A percentile compares a stretch with the other conserved stretches of the same genome.
These are phyloP conservation scores for Bilobella aurantiaca DNA, from an alignment of 1,140 invertebrate species.

Conservation along the genomic window DNA sequence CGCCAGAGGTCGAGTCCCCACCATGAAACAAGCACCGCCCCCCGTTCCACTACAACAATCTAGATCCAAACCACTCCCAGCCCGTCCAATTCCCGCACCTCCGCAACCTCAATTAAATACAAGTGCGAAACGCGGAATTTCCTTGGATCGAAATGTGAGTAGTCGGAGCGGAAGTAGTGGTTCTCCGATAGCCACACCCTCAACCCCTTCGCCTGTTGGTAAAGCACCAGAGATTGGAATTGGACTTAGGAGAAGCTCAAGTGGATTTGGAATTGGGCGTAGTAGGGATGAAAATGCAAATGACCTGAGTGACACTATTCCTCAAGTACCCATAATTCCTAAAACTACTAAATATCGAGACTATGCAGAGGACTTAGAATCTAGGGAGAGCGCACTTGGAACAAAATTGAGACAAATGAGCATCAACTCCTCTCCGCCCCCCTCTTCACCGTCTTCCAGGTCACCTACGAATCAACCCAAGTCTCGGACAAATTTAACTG, in stretches of 20 bases:
- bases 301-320: not conserved
- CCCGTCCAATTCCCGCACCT: not conserved
- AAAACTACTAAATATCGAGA: conserved; percentile 25
- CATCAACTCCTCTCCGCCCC: not conserved
- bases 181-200: not conserved
- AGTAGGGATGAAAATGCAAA: conserved; percentile 10
- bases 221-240: conserved; percentile 8
- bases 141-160: not conserved
- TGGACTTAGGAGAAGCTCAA: not conserved
- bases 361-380: conserved; percentile 21
- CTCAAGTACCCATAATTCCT: conserved; percentile 5
- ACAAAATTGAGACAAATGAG: conserved; percentile 21
- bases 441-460: not conserved
- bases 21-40: not conserved
- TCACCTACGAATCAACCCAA: not conserved
- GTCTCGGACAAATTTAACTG: too few species aligned
- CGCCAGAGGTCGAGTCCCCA: not conserved
- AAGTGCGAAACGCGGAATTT: conserved; percentile 10
- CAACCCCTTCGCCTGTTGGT: conserved; percentile 5
- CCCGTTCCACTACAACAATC: not conserved
- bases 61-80: not conserved
- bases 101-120: not conserved
- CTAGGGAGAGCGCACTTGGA: conserved; percentile 16
- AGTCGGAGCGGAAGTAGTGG: not conserved
- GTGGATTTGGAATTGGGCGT: conserved; percentile 1